Percentiles rank a stretch among this genome's conserved stretches.
phyloP scores from a whole-genome alignment of 2,113 vertebrate species.

The Ornithorhynchus anatinus region DNA sequence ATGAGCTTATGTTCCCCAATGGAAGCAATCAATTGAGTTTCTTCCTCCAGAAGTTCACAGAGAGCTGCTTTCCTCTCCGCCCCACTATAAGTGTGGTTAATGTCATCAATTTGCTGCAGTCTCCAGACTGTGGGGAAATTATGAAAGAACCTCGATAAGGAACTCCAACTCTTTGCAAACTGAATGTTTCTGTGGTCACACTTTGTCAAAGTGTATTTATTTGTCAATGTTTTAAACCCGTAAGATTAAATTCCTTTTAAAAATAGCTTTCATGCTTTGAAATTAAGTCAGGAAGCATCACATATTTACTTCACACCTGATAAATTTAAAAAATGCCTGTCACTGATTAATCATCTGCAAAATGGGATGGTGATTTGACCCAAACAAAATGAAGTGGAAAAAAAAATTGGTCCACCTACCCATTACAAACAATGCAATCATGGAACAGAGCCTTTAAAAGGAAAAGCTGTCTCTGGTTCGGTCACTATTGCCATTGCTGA shows the following conservation, averaged over 20 bases:
- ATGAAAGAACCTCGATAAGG: conserved; percentile 8
- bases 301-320: background rate
- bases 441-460: background rate
- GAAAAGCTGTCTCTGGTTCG: background rate
- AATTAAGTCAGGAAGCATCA: conserved; percentile 15
- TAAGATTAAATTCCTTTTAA: background rate
- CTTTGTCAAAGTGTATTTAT: conserved; percentile 1
- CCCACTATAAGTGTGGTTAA: conserved; percentile 74
- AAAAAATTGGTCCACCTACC: too few species aligned
- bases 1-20: conserved; percentile 76
- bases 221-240: conserved; percentile 8
- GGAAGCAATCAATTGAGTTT: conserved; percentile 80
- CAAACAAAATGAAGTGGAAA: too few species aligned
- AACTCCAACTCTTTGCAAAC: background rate
- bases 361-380: background rate
- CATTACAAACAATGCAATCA: too few species aligned
- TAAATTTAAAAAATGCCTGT: background rate
- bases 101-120: conserved; percentile 71
- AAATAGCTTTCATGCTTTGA: background rate
- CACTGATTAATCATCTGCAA: too few species aligned
- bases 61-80: conserved; percentile 86
- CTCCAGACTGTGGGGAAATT: conserved; percentile 80
- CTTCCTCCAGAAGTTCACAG: conserved; percentile 85
- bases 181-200: conserved; percentile 14
- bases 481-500: background rate